Conservation (phyloP, 2,888 invertebrate genomes). For the Ypsolopha scabrella region DNA sequence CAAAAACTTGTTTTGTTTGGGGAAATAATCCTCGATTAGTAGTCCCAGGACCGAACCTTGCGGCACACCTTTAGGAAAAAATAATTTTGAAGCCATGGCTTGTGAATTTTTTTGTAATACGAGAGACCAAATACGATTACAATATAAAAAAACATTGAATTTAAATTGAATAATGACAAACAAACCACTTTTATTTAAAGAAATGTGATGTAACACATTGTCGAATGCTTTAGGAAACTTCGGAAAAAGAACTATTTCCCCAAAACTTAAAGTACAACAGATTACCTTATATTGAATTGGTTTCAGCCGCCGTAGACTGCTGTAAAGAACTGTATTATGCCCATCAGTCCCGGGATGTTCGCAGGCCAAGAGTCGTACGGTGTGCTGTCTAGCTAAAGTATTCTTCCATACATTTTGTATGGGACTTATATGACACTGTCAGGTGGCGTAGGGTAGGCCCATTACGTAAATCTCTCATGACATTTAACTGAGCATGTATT, state of each 20-base stretch:
- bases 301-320: slow-evolving; percentile 22
- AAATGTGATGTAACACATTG: too few species aligned
- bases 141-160: too few species aligned
- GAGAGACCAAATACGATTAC: too few species aligned
- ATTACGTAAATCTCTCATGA: slow-evolving; percentile 64
- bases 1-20: slow-evolving; percentile 6
- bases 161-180: too few species aligned
- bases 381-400: slow-evolving; percentile 32
- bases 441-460: slow-evolving; percentile 66
- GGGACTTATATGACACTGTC: slow-evolving; percentile 26
- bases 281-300: not conserved
- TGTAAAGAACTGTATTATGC: slow-evolving; percentile 69
- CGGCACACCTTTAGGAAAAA: slow-evolving; percentile 4
- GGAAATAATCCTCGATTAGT: slow-evolving; percentile 12
- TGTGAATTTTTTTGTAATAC: too few species aligned
- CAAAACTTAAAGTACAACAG: not conserved
- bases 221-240: too few species aligned
- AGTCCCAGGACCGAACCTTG: slow-evolving; percentile 9
- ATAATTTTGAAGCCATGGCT: too few species aligned
- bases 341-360: slow-evolving; percentile 65
- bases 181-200: too few species aligned
- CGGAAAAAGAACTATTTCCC: too few species aligned
- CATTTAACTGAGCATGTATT: slow-evolving; percentile 63
- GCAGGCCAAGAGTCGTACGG: slow-evolving; percentile 57
- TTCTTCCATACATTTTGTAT: not conserved